Percentiles rank a stretch among this genome's conserved stretches.
Conservation (phyloP, 2,113 vertebrate species). For the Pagrus major region DNA sequence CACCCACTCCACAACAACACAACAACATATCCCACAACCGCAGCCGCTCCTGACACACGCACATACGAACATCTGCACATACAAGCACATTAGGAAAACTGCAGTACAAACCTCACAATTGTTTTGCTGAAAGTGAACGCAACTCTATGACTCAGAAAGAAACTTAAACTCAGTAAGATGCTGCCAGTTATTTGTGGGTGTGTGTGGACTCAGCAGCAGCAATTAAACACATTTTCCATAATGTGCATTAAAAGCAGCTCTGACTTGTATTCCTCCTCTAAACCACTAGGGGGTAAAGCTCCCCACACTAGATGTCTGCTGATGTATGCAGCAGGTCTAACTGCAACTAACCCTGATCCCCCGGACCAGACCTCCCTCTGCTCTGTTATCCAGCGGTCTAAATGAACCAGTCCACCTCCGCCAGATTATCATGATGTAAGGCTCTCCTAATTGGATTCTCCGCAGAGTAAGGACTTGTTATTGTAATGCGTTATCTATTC, state of each 20-base stretch:
- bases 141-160: background rate
- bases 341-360: slow-evolving; percentile 67
- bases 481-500: slow-evolving; percentile 79
- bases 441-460: slow-evolving; percentile 79
- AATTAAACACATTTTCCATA: slow-evolving; percentile 40
- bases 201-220: slow-evolving; percentile 42
- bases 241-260: slow-evolving; percentile 57
- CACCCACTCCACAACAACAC: slow-evolving; percentile 54
- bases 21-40: slow-evolving; percentile 50
- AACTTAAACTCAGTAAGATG: slow-evolving; percentile 3
- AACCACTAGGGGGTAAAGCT: slow-evolving; percentile 84
- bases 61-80: slow-evolving; percentile 64
- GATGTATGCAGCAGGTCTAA: slow-evolving; percentile 73
- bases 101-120: slow-evolving; percentile 10
- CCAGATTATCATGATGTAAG: slow-evolving; percentile 80
- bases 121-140: slow-evolving; percentile 9
- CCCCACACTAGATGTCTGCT: slow-evolving; percentile 66
- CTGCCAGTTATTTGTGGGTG: slow-evolving; percentile 12
- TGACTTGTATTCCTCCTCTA: slow-evolving; percentile 35
- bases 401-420: slow-evolving; percentile 77
- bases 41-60: slow-evolving; percentile 31
- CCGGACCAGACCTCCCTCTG: slow-evolving; percentile 73
- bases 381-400: slow-evolving; percentile 71
- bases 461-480: slow-evolving; percentile 76
- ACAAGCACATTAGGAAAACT: slow-evolving; percentile 4